phyloP scores from a whole-genome alignment of 2,888 invertebrate genomes.

The Microctonus hyperodae region DNA sequence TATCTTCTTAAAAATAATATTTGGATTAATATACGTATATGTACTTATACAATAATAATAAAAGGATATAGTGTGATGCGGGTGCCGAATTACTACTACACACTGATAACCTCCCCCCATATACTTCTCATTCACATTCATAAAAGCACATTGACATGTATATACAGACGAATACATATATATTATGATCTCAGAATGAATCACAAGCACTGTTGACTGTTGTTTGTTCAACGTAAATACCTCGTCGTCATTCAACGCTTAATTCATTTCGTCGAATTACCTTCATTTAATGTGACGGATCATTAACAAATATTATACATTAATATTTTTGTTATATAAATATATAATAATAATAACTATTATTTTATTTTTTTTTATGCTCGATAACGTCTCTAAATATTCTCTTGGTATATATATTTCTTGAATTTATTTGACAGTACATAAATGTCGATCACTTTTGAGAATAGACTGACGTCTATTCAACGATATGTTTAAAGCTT shows the following conservation, averaged over 20 bases:
- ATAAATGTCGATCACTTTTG: conserved; percentile 31
- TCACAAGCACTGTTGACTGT: not conserved
- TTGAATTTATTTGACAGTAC: not conserved
- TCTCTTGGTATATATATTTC: not conserved
- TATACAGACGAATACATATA: no score
- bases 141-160: not conserved
- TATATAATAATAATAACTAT: not conserved
- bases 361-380: not conserved
- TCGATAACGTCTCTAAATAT: not conserved
- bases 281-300: not conserved
- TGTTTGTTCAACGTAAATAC: not conserved
- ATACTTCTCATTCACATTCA: not conserved
- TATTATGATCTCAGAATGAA: not conserved
- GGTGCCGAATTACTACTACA: not conserved
- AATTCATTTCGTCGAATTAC: not conserved
- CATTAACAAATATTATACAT: no score
- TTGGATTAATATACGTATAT: not conserved
- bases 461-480: conserved; percentile 27
- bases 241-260: no score
- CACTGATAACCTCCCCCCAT: not conserved
- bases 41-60: not conserved
- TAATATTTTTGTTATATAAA: not conserved
- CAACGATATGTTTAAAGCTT: conserved; percentile 14
- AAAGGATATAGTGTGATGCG: not conserved
- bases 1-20: not conserved